phyloP scores from a whole-genome alignment of 2,113 vertebrate genomes.

The Echinops telfairi region DNA sequence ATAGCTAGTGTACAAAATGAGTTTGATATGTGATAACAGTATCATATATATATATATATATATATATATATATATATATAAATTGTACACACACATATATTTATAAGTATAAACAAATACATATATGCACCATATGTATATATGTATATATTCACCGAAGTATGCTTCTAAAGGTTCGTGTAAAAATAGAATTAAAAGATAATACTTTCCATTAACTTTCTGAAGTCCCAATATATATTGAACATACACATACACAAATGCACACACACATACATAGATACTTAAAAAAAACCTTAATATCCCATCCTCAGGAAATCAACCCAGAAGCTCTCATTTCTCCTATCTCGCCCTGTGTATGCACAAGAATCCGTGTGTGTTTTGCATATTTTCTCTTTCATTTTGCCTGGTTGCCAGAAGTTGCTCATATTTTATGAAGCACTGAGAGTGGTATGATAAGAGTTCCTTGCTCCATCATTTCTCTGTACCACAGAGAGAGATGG shows the following conservation, averaged over 20 bases:
- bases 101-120: background rate
- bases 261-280: background rate
- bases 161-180: no score
- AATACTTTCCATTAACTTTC: no score
- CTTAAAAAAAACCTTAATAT: background rate
- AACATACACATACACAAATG: background rate
- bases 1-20: constrained; percentile 46
- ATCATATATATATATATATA: background rate
- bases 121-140: no score
- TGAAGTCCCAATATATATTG: no score
- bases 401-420: constrained; percentile 61
- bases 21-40: constrained; percentile 26
- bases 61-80: background rate
- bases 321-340: constrained; percentile 16
- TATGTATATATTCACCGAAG: no score
- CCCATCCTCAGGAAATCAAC: constrained; percentile 43
- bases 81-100: no score
- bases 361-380: constrained; percentile 22
- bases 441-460: constrained; percentile 45
- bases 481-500: background rate
- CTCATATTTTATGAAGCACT: constrained; percentile 60
- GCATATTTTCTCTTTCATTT: constrained; percentile 61
- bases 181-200: no score
- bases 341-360: background rate
- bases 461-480: constrained; percentile 42